A percentile compares a stretch with the other conserved stretches of the same genome.
Evolutionary conservation across 1,140 invertebrate species (phyloP).

Genomic region (Phortica variegata): DNA sequence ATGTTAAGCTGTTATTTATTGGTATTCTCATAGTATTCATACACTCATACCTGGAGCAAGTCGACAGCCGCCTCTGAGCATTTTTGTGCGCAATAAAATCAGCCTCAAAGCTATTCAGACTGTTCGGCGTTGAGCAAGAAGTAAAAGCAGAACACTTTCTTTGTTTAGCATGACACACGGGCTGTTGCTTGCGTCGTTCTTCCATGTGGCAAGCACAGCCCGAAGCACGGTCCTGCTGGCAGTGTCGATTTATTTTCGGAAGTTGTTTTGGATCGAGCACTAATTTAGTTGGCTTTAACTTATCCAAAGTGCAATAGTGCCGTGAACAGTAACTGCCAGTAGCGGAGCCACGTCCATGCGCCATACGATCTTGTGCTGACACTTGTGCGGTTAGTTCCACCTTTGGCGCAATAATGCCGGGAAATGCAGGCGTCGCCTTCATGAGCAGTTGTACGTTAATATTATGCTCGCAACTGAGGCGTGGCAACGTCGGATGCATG

Average conservation of each 20-base stretch:
- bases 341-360: too few relatives aligned
- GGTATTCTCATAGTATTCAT: too few relatives aligned
- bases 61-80: slow-evolving; percentile 18
- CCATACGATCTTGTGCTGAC: slow-evolving; percentile 23
- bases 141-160: slow-evolving; percentile 16
- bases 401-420: slow-evolving; percentile 47
- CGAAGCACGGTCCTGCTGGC: too few relatives aligned
- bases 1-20: too few relatives aligned
- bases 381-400: slow-evolving; percentile 39
- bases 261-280: too few relatives aligned
- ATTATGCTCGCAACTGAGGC: slow-evolving; percentile 32
- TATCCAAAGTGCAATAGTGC: too few relatives aligned
- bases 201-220: slow-evolving; percentile 22
- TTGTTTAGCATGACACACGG: slow-evolving; percentile 31
- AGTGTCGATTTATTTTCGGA: too few relatives aligned
- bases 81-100: neutral
- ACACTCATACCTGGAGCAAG: slow-evolving; percentile 29
- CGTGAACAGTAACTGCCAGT: too few relatives aligned
- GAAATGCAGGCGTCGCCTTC: slow-evolving; percentile 46
- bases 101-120: too few relatives aligned
- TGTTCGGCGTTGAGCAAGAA: neutral
- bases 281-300: too few relatives aligned
- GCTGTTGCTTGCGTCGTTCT: slow-evolving; percentile 30
- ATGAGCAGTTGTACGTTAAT: slow-evolving; percentile 45
- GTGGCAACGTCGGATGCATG: slow-evolving; percentile 38